Base-by-base conservation (phyloP, 2,888 invertebrate genomes). In the Xestia xanthographa region DNA sequence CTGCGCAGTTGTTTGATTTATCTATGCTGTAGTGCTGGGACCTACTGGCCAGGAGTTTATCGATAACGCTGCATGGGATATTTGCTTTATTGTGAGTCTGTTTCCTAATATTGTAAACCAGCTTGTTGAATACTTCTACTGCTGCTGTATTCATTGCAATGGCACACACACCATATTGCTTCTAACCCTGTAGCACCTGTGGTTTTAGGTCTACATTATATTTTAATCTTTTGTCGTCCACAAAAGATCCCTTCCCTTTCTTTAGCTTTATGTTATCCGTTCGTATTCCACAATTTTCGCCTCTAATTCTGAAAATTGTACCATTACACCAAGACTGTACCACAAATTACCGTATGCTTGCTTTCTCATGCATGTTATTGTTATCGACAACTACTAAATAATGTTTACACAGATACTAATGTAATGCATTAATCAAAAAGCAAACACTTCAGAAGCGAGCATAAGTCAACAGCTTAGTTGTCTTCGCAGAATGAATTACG, bases 1-100 rank as follows among this genome's bases (percentile, higher is more conserved):
- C 88, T 91, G 72, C 91, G 89, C 85, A 89, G 88, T 89, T 73
- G 68, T 79, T 70, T 80, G 69, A 80, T 84, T 85, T 86, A 87
- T 86, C 66, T 76, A 26, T 63, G 62, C 68, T 63, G 22, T 79
- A 77, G 78, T 79, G 71, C 34, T 77, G 60, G 60, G 20, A 58
- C 29, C 9, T 34, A 58, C 0, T 34, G 74, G 22, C 20, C 26
- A 62, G 29, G 45, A 41, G 41, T 66, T 65, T 78, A 77, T 80
- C 78, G 74, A 80, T 83, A 86, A 29, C 29, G 1, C 5, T 50
- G 38, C 8, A 20, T 66, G 71, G 62, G 14, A 0, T 29, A 50
- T 58, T 62, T 48, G 14, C n/a, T 48, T 82, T 65, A 20, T 29
- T 65, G 29, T 53, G 6, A 38, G 5, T 58, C 26, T 4, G 34